A percentile compares a stretch with the other conserved stretches of the same genome.
Conservation (phyloP, 2,113 vertebrate genomes). For the Leucoraja erinaceus region DNA sequence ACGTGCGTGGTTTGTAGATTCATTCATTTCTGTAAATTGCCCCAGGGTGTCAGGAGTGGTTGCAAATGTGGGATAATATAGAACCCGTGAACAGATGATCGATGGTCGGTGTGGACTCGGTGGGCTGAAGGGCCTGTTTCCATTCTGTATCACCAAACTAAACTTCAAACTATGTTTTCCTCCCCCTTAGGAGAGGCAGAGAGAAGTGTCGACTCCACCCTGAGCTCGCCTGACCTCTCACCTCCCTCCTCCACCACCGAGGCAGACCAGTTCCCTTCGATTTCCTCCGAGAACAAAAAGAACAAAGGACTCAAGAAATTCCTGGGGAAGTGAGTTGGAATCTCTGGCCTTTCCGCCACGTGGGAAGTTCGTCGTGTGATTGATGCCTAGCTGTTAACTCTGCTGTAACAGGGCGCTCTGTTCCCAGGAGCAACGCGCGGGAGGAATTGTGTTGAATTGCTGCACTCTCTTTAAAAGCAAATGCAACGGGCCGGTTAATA, state of each 20-base stretch:
- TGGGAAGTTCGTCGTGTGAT: background rate
- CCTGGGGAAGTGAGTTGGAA: slow-evolving; percentile 86
- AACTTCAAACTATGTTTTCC: slow-evolving; percentile 14
- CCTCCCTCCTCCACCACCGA: slow-evolving; percentile 64
- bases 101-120: too few relatives aligned
- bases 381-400: background rate
- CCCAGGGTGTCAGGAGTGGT: too few relatives aligned
- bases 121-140: too few relatives aligned
- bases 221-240: slow-evolving; percentile 59
- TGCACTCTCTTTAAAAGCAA: background rate
- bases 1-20: too few relatives aligned
- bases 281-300: slow-evolving; percentile 77
- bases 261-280: slow-evolving; percentile 65
- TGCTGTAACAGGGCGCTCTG: background rate
- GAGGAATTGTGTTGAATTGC: background rate
- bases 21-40: too few relatives aligned
- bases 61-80: too few relatives aligned
- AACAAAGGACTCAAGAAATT: slow-evolving; percentile 90
- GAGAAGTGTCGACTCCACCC: slow-evolving; percentile 55
- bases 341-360: background rate
- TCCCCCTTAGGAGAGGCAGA: slow-evolving; percentile 67
- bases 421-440: background rate
- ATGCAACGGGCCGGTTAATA: too few relatives aligned
- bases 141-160: too few relatives aligned
- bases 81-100: too few relatives aligned